Percentiles rank a stretch among this genome's conserved stretches.
phyloP scores from a whole-genome alignment of 2,888 invertebrate species.

The Amphipoea lucens region DNA sequence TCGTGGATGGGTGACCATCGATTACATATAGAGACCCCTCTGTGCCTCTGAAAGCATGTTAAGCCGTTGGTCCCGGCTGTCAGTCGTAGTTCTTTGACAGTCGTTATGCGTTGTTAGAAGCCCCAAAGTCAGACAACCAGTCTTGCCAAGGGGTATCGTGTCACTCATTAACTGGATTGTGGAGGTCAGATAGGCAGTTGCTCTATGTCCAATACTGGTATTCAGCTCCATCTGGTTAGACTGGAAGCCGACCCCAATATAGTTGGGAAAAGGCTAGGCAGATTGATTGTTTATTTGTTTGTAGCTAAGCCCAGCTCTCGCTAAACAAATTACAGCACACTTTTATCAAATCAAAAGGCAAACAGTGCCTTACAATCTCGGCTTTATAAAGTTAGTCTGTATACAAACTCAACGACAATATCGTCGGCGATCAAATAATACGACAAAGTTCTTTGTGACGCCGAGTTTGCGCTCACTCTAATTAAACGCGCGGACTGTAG shows the following conservation, averaged over 20 bases:
- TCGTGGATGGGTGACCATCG: neutral
- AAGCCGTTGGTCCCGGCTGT: no score
- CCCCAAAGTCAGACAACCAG: neutral
- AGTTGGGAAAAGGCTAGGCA: neutral
- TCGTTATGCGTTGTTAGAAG: neutral
- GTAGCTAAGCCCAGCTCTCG: neutral
- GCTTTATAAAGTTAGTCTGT: constrained; percentile 54
- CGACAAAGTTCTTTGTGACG: constrained; percentile 51
- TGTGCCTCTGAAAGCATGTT: no score
- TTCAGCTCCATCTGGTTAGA: neutral
- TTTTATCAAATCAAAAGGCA: constrained; percentile 30
- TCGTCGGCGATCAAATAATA: constrained; percentile 54
- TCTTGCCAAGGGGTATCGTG: neutral
- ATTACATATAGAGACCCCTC: no score
- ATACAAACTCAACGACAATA: constrained; percentile 53
- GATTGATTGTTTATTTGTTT: neutral
- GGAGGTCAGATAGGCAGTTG: no score
- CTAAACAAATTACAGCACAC: constrained; percentile 19
- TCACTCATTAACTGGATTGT: neutral
- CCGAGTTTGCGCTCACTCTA: constrained; percentile 59
- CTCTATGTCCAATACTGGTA: neutral
- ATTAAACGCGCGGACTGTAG: constrained; percentile 59
- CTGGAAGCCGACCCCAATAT: neutral
- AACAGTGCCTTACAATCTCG: constrained; percentile 32
- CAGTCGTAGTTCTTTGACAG: no score